Evolutionary conservation across 1,140 invertebrate genomes (phyloP), one percentile per base, ranked within the genome.

Genomic region (Thaumetopoea pityocampa): DNA sequence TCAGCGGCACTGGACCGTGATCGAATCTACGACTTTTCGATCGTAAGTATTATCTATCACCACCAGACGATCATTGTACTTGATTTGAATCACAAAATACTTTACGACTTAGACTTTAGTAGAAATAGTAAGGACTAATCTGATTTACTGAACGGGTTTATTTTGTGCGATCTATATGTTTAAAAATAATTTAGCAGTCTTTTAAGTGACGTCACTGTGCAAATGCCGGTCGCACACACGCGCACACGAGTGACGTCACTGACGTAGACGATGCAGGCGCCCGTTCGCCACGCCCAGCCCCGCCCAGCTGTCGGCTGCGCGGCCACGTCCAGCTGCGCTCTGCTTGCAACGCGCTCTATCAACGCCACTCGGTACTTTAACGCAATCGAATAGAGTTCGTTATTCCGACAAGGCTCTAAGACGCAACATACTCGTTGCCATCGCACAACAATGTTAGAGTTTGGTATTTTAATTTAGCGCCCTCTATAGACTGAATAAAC

Each of bases 251-350:
- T 6, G 14, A 15, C 23, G 17, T 8, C 14, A 5, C 4, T 4
- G 16, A 29, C 19, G 10, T 29, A 22, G 28, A 24, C 66, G 71
- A 62, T 65, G 67, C 67, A 69, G 14, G 7, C 27, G 28, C 37
- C 30, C 41, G 41, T 22, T 16, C 32, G 58, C 67, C 73, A 68
- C 73, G 73, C 73, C 73, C 70, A 67, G 57, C 46, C 61, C 69
- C 73, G 70, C 70, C 73, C 51, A 48, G 51, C 51, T 46, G 49
- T 50, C 55, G 50, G 40, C 47, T 41, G 41, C 15, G 10, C 37
- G 28, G 41, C 30, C 37, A 34, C 38, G 37, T 22, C 28, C n/a
- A n/a, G 11, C 10, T 26, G 7, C 10, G n/a, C 38, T 36, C 5
- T 2, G 38, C 12, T 42, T 45, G 52, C 43, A 28, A 19, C 24